phyloP scores from a whole-genome alignment of 2,888 invertebrate genomes.

The Thumatha senex region DNA sequence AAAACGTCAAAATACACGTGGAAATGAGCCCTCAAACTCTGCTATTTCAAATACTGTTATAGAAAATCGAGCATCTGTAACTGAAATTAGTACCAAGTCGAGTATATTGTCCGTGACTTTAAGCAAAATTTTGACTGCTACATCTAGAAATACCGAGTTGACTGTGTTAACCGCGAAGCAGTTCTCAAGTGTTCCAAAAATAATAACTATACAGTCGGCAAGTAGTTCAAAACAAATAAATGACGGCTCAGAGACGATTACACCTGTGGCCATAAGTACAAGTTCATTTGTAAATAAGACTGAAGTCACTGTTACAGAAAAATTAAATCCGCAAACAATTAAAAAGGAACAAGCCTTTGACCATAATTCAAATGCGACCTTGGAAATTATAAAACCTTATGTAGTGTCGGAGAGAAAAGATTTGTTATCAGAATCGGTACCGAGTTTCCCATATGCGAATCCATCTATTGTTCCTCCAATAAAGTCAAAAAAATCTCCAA shows the following conservation, averaged over 20 bases:
- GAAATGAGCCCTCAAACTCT: not conserved
- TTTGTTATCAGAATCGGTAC: no score
- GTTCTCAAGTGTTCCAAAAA: not conserved
- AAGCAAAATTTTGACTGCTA: not conserved
- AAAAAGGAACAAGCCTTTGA: not conserved
- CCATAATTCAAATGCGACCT: not conserved
- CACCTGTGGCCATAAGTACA: constrained; percentile 6
- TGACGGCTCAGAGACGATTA: not conserved
- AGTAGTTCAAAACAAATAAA: constrained; percentile 3
- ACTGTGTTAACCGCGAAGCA: not conserved
- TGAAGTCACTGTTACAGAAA: not conserved
- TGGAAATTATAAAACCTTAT: not conserved
- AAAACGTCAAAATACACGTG: not conserved
- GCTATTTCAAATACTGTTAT: not conserved
- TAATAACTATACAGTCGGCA: not conserved
- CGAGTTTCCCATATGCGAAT: no score
- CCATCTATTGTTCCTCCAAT: no score
- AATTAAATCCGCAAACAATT: not conserved
- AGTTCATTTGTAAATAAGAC: constrained; percentile 3
- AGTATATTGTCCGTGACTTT: not conserved
- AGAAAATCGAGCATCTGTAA: not conserved
- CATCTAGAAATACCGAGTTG: not conserved
- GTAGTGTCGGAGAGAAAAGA: not conserved
- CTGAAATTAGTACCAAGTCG: not conserved
- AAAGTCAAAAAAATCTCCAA: not conserved